Conservation (phyloP, 92 coral and sea anemone genomes). For the Siderastrea radians region DNA sequence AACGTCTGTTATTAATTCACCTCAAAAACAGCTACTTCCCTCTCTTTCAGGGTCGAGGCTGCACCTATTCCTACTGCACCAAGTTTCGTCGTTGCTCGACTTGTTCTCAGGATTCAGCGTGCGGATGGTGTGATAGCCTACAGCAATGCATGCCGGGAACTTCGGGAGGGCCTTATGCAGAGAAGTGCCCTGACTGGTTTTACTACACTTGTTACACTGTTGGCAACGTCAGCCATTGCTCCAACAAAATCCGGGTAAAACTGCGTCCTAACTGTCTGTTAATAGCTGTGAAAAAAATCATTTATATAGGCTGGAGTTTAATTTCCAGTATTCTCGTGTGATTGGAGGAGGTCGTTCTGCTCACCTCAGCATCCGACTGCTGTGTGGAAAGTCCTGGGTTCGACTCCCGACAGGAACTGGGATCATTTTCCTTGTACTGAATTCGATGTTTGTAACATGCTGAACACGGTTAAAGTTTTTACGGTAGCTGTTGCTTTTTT, state of each 20-base stretch:
- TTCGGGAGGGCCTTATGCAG: constrained; percentile 39
- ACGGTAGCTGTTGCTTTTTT: neutral
- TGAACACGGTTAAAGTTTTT: no score
- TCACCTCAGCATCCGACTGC: no score
- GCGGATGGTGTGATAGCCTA: constrained; percentile 83
- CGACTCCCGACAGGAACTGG: no score
- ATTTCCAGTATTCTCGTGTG: no score
- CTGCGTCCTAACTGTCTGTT: no score
- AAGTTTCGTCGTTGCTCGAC: constrained; percentile 64
- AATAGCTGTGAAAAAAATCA: no score
- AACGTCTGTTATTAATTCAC: neutral
- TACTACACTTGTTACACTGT: constrained; percentile 78
- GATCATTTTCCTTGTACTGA: no score
- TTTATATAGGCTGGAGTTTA: no score
- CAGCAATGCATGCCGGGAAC: constrained; percentile 73
- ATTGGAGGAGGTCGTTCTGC: no score
- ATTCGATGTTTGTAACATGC: no score
- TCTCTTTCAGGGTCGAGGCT: constrained; percentile 74
- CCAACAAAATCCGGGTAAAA: constrained; percentile 69
- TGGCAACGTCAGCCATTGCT: constrained; percentile 67
- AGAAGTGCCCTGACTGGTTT: constrained; percentile 78
- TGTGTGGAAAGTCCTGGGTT: no score
- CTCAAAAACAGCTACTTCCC: no score
- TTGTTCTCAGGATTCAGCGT: constrained; percentile 59
- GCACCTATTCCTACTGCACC: constrained; percentile 73